Conservation (phyloP, 92 coral and sea anemone species). For the Bergia sp. region DNA sequence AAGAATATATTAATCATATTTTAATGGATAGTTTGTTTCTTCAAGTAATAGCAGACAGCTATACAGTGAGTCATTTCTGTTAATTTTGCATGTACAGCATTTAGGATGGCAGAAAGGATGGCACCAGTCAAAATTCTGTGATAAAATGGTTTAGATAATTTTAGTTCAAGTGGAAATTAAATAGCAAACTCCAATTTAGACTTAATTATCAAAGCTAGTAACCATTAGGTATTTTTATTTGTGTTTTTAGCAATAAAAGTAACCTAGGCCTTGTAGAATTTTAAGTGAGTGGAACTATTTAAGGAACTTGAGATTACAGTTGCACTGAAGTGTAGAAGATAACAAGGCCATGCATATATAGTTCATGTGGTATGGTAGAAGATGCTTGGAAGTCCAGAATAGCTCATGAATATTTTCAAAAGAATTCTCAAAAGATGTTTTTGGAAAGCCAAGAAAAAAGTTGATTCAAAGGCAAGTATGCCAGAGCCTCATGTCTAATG, state of each 20-base stretch:
- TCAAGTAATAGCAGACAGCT: not conserved
- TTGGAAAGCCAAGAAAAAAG: not conserved
- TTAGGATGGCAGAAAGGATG: not conserved
- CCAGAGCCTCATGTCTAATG: not conserved
- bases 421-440: not conserved
- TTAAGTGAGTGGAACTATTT: not conserved
- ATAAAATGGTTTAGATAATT: not conserved
- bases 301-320: not conserved
- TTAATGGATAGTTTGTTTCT: not conserved
- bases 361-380: not conserved
- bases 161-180: not conserved
- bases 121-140: not conserved
- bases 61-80: not conserved
- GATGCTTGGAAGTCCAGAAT: not conserved
- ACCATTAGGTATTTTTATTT: no score
- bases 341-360: not conserved
- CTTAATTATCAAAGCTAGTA: not conserved
- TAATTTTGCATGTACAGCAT: not conserved
- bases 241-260: not conserved
- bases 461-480: not conserved
- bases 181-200: not conserved
- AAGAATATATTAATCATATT: not conserved
- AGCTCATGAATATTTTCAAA: not conserved
- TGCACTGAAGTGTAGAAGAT: constrained; percentile 3
- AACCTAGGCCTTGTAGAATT: not conserved